Conservation (phyloP, 2,888 invertebrate species). For the Pedicia rivosa region DNA sequence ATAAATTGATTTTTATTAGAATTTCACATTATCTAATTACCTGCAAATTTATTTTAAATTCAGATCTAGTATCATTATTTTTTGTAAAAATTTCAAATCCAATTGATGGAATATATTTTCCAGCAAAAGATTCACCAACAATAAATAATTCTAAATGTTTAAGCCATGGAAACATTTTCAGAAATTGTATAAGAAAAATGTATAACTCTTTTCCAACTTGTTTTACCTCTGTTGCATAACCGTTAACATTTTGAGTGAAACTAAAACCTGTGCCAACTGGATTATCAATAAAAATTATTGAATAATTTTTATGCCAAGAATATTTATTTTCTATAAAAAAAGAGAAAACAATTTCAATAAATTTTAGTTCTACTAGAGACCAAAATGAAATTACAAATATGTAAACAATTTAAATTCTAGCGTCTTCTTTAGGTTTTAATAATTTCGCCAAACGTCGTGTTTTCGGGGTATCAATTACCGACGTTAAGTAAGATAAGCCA, state of each 20-base stretch:
- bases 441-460: too few relatives aligned
- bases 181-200: conserved; percentile 43
- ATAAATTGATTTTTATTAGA: too few relatives aligned
- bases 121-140: conserved; percentile 50
- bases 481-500: too few relatives aligned
- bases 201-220: conserved; percentile 48
- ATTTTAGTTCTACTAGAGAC: too few relatives aligned
- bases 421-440: too few relatives aligned
- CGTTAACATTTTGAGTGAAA: conserved; percentile 45
- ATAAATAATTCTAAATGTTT: conserved; percentile 42
- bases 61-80: conserved; percentile 16
- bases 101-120: conserved; percentile 39
- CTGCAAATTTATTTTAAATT: conserved; percentile 33
- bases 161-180: conserved; percentile 42
- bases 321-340: conserved; percentile 32
- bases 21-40: too few relatives aligned
- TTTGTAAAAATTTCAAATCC: conserved; percentile 14
- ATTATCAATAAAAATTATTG: conserved; percentile 48
- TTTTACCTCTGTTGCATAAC: conserved; percentile 43
- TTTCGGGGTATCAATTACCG: too few relatives aligned
- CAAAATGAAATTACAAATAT: too few relatives aligned
- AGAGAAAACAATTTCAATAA: conserved; percentile 5
- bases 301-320: conserved; percentile 46
- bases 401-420: background rate
- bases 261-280: conserved; percentile 52